Evolutionary conservation across 2,797 vertebrate genomes (phyloP).

Genomic region (Anas georgica): DNA sequence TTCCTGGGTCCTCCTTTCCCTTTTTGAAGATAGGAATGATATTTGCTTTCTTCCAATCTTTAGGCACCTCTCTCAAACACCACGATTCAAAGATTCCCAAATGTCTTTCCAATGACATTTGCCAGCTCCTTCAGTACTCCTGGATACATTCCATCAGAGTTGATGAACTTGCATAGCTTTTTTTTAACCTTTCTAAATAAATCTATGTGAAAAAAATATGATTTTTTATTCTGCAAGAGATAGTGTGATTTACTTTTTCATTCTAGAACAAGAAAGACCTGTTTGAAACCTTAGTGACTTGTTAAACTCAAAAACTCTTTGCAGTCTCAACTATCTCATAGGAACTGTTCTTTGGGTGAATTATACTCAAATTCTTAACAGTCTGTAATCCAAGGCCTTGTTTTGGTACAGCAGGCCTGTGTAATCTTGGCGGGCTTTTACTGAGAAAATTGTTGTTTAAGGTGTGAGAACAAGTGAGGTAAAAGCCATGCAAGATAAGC

Average conservation of each 20-base stretch:
- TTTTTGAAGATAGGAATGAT: not conserved
- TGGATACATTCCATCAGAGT: too few relatives aligned
- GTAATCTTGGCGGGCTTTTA: not conserved
- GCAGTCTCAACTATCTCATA: not conserved
- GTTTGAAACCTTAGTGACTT: not conserved
- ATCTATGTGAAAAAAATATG: not conserved
- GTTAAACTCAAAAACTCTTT: not conserved
- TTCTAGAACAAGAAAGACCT: not conserved
- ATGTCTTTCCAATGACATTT: accelerated
- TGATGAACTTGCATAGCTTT: not conserved
- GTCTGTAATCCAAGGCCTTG: not conserved
- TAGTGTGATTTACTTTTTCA: not conserved
- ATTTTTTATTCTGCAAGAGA: not conserved
- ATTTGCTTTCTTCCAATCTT: not conserved
- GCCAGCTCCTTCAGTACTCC: accelerated
- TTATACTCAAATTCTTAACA: not conserved
- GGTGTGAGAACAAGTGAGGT: not conserved
- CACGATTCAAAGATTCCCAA: not conserved
- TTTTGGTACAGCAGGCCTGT: not conserved
- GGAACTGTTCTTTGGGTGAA: not conserved
- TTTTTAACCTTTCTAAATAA: not conserved
- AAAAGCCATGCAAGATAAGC: constrained; percentile 32
- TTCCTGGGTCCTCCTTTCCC: not conserved
- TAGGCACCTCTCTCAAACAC: accelerated
- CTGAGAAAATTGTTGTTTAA: not conserved